A percentile compares a stretch with the other conserved stretches of the same genome.
Conservation (phyloP, 2,113 vertebrate genomes). For the Ahaetulla prasina region DNA sequence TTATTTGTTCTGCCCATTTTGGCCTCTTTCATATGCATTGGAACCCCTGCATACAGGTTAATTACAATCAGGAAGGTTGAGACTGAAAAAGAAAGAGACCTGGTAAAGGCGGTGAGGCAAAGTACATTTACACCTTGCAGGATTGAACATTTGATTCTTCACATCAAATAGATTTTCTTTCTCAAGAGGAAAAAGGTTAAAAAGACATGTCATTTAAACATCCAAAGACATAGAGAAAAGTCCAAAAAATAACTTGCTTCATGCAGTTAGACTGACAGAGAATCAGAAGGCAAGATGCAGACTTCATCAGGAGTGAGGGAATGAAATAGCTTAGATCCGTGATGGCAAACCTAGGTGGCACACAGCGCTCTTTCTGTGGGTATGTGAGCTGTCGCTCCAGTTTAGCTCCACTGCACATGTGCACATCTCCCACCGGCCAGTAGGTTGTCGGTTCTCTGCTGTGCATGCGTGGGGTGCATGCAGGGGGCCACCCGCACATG, state of each 20-base stretch:
- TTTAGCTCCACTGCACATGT: too few species aligned
- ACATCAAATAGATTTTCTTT: not conserved
- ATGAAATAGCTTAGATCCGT: not conserved
- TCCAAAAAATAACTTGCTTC: not conserved
- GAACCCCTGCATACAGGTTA: not conserved
- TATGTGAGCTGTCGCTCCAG: too few species aligned
- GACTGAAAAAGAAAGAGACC: not conserved
- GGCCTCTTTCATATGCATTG: not conserved
- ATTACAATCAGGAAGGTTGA: not conserved
- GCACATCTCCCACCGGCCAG: too few species aligned
- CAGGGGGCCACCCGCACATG: too few species aligned
- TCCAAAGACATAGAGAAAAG: not conserved
- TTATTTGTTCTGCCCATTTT: not conserved
- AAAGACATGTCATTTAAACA: not conserved
- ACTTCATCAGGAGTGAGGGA: not conserved
- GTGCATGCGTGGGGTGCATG: too few species aligned
- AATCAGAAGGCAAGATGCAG: not conserved
- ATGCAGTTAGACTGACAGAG: not conserved
- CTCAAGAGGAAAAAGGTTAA: not conserved
- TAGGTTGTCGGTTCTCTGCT: too few species aligned
- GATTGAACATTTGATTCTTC: not conserved
- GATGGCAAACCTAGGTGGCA: too few species aligned
- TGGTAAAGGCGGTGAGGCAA: not conserved
- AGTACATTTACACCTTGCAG: not conserved
- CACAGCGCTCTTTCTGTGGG: too few species aligned